Evolutionary conservation across 2,113 vertebrate genomes (phyloP).

Genomic region (Caranx ignobilis): DNA sequence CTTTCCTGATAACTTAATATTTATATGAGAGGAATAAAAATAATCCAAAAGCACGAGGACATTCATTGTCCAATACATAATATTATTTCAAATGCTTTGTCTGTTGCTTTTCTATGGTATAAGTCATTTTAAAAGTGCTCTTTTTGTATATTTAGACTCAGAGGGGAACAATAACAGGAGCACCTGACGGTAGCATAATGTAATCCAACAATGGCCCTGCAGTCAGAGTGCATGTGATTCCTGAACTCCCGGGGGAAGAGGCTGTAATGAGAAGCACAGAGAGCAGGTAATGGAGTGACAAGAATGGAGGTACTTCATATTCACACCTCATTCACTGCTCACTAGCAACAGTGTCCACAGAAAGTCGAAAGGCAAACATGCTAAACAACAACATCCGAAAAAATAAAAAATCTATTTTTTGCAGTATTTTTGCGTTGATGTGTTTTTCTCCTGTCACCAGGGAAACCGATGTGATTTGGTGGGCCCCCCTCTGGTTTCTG

Average conservation of each 20-base stretch:
- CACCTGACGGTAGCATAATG: constrained; percentile 25
- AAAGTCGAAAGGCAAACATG: constrained; percentile 15
- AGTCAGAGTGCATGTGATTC: constrained; percentile 25
- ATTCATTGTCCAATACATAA: too few species aligned
- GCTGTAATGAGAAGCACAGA: constrained; percentile 43
- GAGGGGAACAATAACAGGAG: not conserved
- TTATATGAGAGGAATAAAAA: too few species aligned
- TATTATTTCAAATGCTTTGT: not conserved
- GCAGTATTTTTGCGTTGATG: not conserved
- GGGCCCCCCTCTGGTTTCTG: not conserved
- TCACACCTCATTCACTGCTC: constrained; percentile 50
- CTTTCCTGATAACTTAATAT: too few species aligned
- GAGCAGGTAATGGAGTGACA: constrained; percentile 54
- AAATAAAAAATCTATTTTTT: not conserved
- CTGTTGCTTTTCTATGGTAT: not conserved
- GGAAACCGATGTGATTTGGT: constrained; percentile 5
- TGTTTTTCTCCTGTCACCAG: constrained; percentile 4
- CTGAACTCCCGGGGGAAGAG: constrained; percentile 18
- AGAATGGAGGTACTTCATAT: constrained; percentile 39
- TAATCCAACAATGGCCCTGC: constrained; percentile 16
- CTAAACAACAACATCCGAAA: not conserved
- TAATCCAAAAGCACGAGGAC: too few species aligned
- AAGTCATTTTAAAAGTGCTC: not conserved
- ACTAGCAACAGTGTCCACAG: constrained; percentile 6
- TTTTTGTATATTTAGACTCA: not conserved